Base-by-base conservation (phyloP, 2,797 vertebrate genomes). In the Chelon labrosus region DNA sequence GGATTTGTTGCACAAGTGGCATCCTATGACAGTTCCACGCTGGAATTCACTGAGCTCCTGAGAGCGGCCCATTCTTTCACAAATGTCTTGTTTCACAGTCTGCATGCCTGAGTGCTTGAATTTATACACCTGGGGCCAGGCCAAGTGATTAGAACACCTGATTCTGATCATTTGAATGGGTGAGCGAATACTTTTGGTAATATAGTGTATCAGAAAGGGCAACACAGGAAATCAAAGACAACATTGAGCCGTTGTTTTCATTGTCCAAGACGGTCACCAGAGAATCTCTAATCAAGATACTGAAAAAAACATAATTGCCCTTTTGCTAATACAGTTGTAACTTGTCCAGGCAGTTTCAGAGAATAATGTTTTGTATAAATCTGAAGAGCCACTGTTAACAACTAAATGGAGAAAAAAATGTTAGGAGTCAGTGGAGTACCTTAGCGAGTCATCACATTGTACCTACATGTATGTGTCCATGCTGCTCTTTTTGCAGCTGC, bases 191-290 rank as follows among this genome's bases (percentile, higher is more conserved):
- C n/a, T n/a, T n/a, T n/a, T n/a, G n/a, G n/a, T n/a, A n/a, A n/a
- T n/a, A n/a, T n/a, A n/a, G 62, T 79, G 65, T 80, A n/a, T 65
- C 70, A 54, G 9, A 73, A 10, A 73, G 35, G 19, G 49, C 65
- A 73, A 60, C 47, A 38, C 71, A 79, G 55, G 71, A 74, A n/a
- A 57, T 71, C 7, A 65, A 50, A 49, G 58, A 69, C 11, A 47
- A 69, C 2, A 41, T 44, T 19, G 59, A 68, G 13, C 39, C 68
- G 1, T 53, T 68, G 38, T 69, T 73, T 64, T 67, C 62, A 60
- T 19, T 61, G 5, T 66, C 62, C 10, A 19, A 67, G 17, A 38
- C 69, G n/a, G 3, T 66, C 41, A 7, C 72, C 42, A 61, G 7
- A 37, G 5, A 72, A 57, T 27, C 50, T 31, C n/a, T 72, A 5